phyloP scores from a whole-genome alignment of 2,113 vertebrate species.

The Labeo catla region DNA sequence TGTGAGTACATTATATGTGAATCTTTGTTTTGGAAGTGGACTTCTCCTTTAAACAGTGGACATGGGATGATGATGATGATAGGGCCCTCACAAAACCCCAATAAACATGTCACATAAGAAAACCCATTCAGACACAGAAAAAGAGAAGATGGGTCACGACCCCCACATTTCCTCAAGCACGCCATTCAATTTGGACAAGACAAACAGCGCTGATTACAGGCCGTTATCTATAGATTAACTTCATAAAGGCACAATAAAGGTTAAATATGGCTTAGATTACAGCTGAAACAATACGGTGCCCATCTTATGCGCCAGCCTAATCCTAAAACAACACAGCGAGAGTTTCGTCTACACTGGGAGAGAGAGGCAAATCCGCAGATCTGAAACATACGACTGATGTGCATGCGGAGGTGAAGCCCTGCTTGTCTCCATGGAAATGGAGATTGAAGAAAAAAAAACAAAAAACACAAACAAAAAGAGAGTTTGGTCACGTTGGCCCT shows the following conservation, averaged over 20 bases:
- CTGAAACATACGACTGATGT: background rate
- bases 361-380: slow-evolving; percentile 57
- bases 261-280: slow-evolving; percentile 57
- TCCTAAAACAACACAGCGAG: slow-evolving; percentile 61
- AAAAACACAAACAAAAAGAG: slow-evolving; percentile 59
- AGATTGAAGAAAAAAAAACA: slow-evolving; percentile 20
- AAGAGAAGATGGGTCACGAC: background rate
- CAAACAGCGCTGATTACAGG: slow-evolving; percentile 37
- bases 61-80: background rate
- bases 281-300: slow-evolving; percentile 51
- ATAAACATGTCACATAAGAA: background rate
- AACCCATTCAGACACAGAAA: background rate
- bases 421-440: slow-evolving; percentile 20
- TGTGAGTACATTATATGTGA: no score
- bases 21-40: no score
- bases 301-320: slow-evolving; percentile 55
- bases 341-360: background rate
- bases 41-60: background rate
- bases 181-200: background rate
- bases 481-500: slow-evolving; percentile 62
- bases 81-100: background rate
- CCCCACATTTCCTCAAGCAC: background rate
- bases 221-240: slow-evolving; percentile 55
- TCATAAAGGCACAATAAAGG: slow-evolving; percentile 48
- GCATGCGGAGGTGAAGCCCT: background rate